Percentiles rank a stretch among this genome's conserved stretches.
These are phyloP conservation scores for Drosophila limbata DNA, from an alignment of 2,888 invertebrate genomes.

Conservation along the genomic window DNA sequence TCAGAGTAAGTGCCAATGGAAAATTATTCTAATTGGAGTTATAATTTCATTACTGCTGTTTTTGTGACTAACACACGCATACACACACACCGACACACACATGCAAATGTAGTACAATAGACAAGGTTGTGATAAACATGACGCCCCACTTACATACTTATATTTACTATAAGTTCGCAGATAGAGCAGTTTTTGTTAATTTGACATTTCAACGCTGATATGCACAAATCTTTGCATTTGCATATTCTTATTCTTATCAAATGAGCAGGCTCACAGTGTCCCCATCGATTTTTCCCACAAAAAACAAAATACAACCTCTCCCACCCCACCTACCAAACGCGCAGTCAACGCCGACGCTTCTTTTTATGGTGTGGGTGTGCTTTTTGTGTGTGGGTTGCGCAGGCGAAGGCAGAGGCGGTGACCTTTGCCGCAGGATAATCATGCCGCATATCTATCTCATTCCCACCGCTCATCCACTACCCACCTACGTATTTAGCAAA, in stretches of 20 bases:
- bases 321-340: slow-evolving; percentile 17
- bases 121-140: slow-evolving; percentile 50
- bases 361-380: slow-evolving; percentile 1
- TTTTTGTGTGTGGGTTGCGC: slow-evolving; percentile 10
- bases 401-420: slow-evolving; percentile 28
- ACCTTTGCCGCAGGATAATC: slow-evolving; percentile 58
- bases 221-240: slow-evolving; percentile 36
- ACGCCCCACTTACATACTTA: slow-evolving; percentile 43
- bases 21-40: slow-evolving; percentile 35
- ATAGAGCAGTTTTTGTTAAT: neutral
- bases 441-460: too few species aligned
- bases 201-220: slow-evolving; percentile 8
- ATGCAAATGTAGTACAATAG: slow-evolving; percentile 1
- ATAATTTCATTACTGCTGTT: slow-evolving; percentile 1
- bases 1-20: slow-evolving; percentile 90
- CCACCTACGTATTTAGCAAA: neutral
- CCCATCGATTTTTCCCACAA: slow-evolving; percentile 56
- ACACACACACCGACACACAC: slow-evolving; percentile 11
- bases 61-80: slow-evolving; percentile 51
- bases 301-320: neutral
- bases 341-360: slow-evolving; percentile 21
- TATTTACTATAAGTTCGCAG: slow-evolving; percentile 1
- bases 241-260: slow-evolving; percentile 50
- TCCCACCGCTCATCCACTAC: neutral
- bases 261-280: slow-evolving; percentile 15